These are phyloP conservation scores for Podotricha telesiphe DNA, from an alignment of 2,888 invertebrate genomes.

Conservation along the genomic window DNA sequence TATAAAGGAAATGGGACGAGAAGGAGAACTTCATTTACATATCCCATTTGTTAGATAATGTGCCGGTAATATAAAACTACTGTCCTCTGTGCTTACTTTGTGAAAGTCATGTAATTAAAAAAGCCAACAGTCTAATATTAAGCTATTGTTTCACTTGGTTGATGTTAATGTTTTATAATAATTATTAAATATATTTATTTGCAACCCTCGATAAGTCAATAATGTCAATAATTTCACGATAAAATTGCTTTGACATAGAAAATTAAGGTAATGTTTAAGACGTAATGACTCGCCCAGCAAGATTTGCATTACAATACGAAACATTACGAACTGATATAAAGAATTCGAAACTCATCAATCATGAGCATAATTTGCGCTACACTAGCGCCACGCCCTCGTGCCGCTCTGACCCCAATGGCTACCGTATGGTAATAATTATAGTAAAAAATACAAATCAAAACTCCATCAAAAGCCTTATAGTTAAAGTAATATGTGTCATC, in stretches of 20 bases:
- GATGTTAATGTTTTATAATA: neutral
- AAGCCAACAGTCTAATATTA: neutral
- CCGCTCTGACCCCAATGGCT: constrained; percentile 2
- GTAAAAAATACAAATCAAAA: neutral
- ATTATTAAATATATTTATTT: neutral
- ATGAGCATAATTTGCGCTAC: constrained; percentile 39
- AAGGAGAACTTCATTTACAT: too few species aligned
- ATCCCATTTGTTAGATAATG: too few species aligned
- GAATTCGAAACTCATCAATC: constrained; percentile 42
- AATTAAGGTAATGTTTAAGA: neutral
- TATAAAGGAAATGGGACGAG: too few species aligned
- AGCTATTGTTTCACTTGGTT: neutral
- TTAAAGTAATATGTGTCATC: too few species aligned
- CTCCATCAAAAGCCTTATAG: neutral
- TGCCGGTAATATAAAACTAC: too few species aligned
- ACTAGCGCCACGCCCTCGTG: constrained; percentile 18
- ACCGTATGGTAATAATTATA: constrained; percentile 2
- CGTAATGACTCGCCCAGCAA: constrained; percentile 32
- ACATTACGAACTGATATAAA: constrained; percentile 32
- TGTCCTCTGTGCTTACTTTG: too few species aligned
- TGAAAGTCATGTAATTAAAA: neutral
- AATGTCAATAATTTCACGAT: neutral
- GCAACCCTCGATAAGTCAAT: neutral
- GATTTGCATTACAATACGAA: constrained; percentile 40
- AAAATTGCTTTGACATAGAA: neutral